Evolutionary conservation across 2,113 vertebrate species (phyloP), one percentile per base, ranked within the genome.

Genomic region (Ceyx melanurus): DNA sequence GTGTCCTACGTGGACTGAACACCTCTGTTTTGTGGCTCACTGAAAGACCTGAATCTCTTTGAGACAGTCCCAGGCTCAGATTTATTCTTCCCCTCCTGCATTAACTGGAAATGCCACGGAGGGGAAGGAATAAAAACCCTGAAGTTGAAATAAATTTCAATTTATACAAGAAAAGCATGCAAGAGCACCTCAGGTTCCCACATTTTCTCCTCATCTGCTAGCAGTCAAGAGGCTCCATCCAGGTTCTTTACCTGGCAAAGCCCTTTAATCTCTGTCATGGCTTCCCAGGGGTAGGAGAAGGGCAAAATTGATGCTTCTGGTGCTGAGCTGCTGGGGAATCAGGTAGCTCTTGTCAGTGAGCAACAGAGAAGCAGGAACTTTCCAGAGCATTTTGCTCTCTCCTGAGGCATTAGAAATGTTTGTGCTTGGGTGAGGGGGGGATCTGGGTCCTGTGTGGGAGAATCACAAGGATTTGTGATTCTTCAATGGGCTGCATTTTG

Each of bases 91-190:
- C 11, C 5, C 6, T 88, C 54, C 50, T 71, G 20, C 17, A 71
- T 83, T 58, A 86, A 13, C 50, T 73, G 22, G 20, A 77, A 90
- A 50, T 58, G 31, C 46, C 0, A 2, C 19, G 28, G 56, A 13
- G 21, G 4, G 17, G 37, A 10, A 8, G 8, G 13, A 31, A 85
- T 70, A 61, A 64, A 93, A 87, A 82, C 86, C 33, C 11, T 67
- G 11, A 86, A 54, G 46, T 15, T 92, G 80, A 93, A 94, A 93
- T 50, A 86, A 51, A 81, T 92, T 95, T 73, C 60, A 81, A 67
- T 61, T 86, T 83, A 58, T 29, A 17, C 58, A 70, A 74, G 76
- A 58, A 85, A 95, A 92, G 74, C 45, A 91, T 90, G 54, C 42
- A 77, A 77, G 86, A 42, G 3, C 28, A 62, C 89, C 70, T 25